A percentile compares a stretch with the other conserved stretches of the same genome.
phyloP scores from a whole-genome alignment of 1,140 invertebrate genomes.

The Bradynema listronoti region DNA sequence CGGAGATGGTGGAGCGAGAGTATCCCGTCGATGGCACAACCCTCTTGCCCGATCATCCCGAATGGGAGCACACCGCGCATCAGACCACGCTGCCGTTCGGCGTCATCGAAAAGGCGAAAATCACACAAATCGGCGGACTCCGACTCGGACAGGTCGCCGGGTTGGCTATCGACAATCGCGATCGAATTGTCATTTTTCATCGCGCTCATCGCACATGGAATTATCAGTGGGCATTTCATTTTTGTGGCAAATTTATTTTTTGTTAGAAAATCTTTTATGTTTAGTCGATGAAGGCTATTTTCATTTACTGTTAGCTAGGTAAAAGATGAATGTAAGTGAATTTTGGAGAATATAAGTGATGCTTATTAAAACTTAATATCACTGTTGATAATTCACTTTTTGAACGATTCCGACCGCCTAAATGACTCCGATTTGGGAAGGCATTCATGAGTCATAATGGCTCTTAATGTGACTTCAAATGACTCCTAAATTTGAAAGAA shows the following conservation, averaged over 20 bases:
- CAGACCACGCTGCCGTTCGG: conserved; percentile 49
- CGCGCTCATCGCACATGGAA: conserved; percentile 71
- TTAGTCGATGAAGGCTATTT: too few species aligned
- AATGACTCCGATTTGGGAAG: too few species aligned
- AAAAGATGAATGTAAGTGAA: too few species aligned
- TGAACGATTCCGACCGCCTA: too few species aligned
- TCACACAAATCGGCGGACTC: conserved; percentile 33
- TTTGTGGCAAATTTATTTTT: conserved; percentile 19
- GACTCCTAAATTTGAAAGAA: too few species aligned
- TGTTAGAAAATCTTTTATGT: conserved; percentile 18
- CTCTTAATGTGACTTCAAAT: too few species aligned
- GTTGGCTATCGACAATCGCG: conserved; percentile 58
- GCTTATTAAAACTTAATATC: too few species aligned
- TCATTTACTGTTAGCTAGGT: too few species aligned
- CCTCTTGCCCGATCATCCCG: conserved; percentile 49
- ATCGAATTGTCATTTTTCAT: conserved; percentile 76
- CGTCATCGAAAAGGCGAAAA: conserved; percentile 37
- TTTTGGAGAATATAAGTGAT: too few species aligned
- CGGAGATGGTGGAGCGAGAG: conserved; percentile 22
- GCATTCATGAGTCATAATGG: too few species aligned
- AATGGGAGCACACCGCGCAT: conserved; percentile 55
- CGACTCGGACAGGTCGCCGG: conserved; percentile 51
- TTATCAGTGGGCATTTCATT: conserved; percentile 48
- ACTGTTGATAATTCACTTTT: too few species aligned
- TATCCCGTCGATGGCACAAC: conserved; percentile 47